Conservation (phyloP, 2,113 vertebrate genomes). For the Tylochromis polylepis region DNA sequence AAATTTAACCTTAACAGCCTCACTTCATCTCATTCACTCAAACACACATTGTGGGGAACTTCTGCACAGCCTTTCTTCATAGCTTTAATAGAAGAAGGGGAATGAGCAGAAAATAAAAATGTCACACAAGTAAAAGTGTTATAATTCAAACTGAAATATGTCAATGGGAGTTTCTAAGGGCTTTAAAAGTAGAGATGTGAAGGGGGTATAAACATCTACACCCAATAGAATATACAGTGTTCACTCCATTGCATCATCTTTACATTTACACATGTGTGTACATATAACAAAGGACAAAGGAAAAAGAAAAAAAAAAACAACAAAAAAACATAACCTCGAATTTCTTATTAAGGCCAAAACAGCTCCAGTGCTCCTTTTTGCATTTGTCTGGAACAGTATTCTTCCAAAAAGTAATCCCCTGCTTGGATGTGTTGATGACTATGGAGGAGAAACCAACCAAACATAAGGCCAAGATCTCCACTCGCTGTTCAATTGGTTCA, state of each 20-base stretch:
- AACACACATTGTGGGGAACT: not conserved
- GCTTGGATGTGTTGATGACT: not conserved
- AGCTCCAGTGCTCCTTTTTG: not conserved
- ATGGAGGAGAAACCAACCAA: not conserved
- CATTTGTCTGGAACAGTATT: not conserved
- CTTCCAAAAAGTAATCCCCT: not conserved
- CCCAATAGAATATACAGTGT: not conserved
- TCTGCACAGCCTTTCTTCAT: not conserved
- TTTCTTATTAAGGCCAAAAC: not conserved
- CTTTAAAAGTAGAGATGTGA: not conserved
- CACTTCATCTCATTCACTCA: not conserved
- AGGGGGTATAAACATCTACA: conserved; percentile 7
- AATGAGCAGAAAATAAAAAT: not conserved
- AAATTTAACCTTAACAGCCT: not conserved
- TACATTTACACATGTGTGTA: not conserved
- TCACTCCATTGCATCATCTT: not conserved
- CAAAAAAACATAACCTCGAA: not conserved
- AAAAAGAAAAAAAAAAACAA: fast-evolving
- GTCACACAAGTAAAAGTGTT: not conserved
- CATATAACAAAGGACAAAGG: not conserved
- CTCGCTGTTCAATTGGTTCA: not conserved
- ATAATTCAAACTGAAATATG: conserved; percentile 17
- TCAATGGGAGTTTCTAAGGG: not conserved
- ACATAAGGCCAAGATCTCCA: not conserved
- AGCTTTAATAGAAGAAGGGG: not conserved